These are phyloP conservation scores for Manis javanica DNA, from an alignment of 2,797 vertebrate genomes.

Conservation along the genomic window DNA sequence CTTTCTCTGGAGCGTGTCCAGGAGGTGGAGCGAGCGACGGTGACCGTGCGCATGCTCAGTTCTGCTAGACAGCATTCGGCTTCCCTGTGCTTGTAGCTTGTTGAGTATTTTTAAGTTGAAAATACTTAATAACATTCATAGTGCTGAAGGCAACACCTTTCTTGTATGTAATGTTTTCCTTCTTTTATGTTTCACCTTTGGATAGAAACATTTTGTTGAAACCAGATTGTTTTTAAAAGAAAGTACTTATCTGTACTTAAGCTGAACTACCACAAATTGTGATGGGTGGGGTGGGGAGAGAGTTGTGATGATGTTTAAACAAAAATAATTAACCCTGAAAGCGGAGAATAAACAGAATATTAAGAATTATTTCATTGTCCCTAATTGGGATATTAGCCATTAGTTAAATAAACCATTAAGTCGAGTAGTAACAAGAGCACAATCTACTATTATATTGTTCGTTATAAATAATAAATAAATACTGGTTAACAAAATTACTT, in stretches of 20 bases:
- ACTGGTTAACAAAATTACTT: slow-evolving; percentile 13
- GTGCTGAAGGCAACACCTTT: not conserved
- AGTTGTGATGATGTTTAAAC: slow-evolving; percentile 16
- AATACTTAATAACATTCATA: slow-evolving; percentile 34
- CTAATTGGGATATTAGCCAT: not conserved
- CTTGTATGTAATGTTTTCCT: slow-evolving; percentile 34
- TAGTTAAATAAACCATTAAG: slow-evolving; percentile 52
- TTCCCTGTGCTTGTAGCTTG: slow-evolving; percentile 24
- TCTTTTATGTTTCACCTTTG: slow-evolving; percentile 41
- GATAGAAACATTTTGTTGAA: slow-evolving; percentile 44
- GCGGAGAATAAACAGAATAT: not conserved
- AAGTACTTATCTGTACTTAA: not conserved
- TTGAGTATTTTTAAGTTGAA: slow-evolving; percentile 54
- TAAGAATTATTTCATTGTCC: slow-evolving; percentile 35
- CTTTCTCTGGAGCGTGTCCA: not conserved
- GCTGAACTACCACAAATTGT: slow-evolving; percentile 13
- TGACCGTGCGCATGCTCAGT: not conserved
- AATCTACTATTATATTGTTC: slow-evolving; percentile 13
- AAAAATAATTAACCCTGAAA: slow-evolving; percentile 52
- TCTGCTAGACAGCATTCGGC: not conserved
- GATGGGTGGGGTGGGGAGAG: not conserved
- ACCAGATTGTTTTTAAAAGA: slow-evolving; percentile 54
- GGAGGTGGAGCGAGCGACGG: not conserved
- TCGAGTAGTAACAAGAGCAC: slow-evolving; percentile 1
- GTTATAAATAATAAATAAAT: slow-evolving; percentile 32